Conservation (phyloP, 2,888 invertebrate genomes). For the Shargacucullia verbasci region DNA sequence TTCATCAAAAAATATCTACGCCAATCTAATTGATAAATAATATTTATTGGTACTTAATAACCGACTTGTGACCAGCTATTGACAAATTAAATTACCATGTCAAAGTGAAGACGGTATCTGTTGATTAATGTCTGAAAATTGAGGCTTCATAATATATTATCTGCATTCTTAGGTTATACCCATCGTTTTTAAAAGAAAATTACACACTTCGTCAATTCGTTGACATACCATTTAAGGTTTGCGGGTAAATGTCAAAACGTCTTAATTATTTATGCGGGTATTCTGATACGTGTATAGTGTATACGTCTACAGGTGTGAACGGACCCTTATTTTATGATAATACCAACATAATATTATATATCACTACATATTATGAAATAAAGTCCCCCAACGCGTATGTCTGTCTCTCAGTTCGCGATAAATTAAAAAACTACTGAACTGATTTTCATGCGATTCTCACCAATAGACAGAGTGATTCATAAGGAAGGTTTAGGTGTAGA, state of each 20-base stretch:
- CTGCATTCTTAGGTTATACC: constrained; percentile 32
- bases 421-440: no score
- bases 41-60: constrained; percentile 5
- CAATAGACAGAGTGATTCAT: no score
- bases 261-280: constrained; percentile 47
- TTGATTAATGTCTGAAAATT: constrained; percentile 48
- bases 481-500: no score
- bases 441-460: no score
- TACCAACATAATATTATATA: constrained; percentile 5
- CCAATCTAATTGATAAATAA: constrained; percentile 8
- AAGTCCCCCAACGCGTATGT: no score
- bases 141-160: constrained; percentile 42
- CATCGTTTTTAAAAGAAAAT: constrained; percentile 49
- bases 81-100: constrained; percentile 36
- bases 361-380: no score
- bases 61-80: constrained; percentile 12
- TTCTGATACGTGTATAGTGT: constrained; percentile 11
- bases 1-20: background rate
- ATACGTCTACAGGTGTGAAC: constrained; percentile 42
- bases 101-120: constrained; percentile 31
- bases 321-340: constrained; percentile 24
- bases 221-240: constrained; percentile 46
- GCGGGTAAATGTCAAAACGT: constrained; percentile 44
- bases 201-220: constrained; percentile 31
- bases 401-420: no score